Base-by-base conservation (phyloP, 2,888 invertebrate genomes). In the Auanema freiburgensis region DNA sequence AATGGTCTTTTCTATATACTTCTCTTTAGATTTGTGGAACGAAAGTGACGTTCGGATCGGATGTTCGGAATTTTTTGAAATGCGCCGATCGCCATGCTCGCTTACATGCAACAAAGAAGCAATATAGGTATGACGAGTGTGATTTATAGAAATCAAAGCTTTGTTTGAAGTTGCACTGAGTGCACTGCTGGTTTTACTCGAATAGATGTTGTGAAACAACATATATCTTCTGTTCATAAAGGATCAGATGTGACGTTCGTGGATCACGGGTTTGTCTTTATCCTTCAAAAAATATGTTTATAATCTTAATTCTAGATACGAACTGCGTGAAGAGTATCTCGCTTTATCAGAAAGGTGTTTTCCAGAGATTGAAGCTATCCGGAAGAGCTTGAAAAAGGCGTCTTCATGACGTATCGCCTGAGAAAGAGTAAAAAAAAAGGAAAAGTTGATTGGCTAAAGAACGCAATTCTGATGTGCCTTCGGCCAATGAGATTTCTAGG, bases 51-150 rank as follows among this genome's bases (percentile, higher is more conserved):
- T 33, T 65, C 69, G 14, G 69, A 69, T 65, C 72, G 65, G 43
- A 41, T 72, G 44, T 67, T 67, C 56, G 67, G 67, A 56, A 50
- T 72, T 33, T 33, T 8, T 33, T 33, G 33, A 33, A 33, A 33
- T 33, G 33, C 8, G 33, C 33, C 49, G 69, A 69, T 12, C 42
- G 72, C 42, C 72, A 72, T 49, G 65, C 69, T 10, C 57, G 66
- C 18, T 55, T 72, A n/a, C 72, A 72, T 56, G 72, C 72, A 16
- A 66, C 67, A 1, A 69, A 67, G 43, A 69, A 69, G 41, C 72
- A 72, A 51, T 71, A 68, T 25, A 65, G 65, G 69, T 69, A 6
- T n/a, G 63, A 25, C 43, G 43, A 14, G 43, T 18, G 40, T 21
- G n/a, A 6, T 5, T 41, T 16, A 12, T 14, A 40, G 41, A 40